phyloP scores from a whole-genome alignment of 2,888 invertebrate species.

The Ferrisia virgata region DNA sequence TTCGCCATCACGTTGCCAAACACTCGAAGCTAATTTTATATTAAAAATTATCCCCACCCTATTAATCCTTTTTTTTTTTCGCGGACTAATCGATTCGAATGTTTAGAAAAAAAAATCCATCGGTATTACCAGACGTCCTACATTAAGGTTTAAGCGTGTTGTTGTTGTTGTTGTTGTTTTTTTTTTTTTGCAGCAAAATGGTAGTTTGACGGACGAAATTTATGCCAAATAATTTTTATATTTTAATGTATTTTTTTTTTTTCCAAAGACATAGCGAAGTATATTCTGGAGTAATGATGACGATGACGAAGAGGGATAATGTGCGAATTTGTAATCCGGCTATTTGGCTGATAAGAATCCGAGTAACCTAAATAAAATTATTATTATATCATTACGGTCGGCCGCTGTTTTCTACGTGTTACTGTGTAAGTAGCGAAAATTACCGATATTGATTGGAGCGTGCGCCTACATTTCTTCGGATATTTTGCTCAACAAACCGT shows the following conservation, averaged over 20 bases:
- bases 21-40: not conserved
- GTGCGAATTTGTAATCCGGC: not conserved
- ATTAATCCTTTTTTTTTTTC: not conserved
- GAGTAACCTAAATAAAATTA: conserved; percentile 40
- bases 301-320: not conserved
- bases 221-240: not conserved
- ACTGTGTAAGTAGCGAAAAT: conserved; percentile 37
- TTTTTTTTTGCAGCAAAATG: not conserved
- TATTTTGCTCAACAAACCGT: conserved; percentile 21
- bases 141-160: too few relatives aligned
- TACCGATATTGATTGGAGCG: conserved; percentile 45
- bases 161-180: not conserved
- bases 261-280: too few relatives aligned
- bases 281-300: not conserved
- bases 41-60: not conserved
- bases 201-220: too few relatives aligned
- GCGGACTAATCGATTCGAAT: not conserved
- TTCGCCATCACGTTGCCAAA: not conserved
- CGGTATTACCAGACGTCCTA: too few relatives aligned
- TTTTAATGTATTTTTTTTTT: not conserved
- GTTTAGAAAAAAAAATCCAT: not conserved
- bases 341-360: conserved; percentile 31
- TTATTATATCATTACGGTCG: conserved; percentile 34
- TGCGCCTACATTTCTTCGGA: conserved; percentile 38
- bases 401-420: conserved; percentile 22